Evolutionary conservation across 2,113 vertebrate species (phyloP), one percentile per base, ranked within the genome.

Genomic region (Eurypyga helias): DNA sequence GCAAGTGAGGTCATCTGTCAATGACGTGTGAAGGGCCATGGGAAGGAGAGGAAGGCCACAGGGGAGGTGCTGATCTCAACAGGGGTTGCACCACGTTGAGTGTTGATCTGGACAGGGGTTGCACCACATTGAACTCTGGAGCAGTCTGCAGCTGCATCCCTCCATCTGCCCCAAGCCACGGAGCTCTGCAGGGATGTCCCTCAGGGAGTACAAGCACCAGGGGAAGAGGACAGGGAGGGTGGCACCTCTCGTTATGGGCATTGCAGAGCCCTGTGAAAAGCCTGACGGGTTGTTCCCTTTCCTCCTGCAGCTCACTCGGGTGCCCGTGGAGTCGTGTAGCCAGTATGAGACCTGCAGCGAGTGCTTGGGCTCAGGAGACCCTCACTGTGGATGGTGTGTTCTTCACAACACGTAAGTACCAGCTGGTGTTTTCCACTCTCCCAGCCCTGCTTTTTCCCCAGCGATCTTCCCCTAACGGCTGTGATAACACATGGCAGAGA

Each of bases 321-420:
- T 99, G 51, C 99, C 99, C 0, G 99, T 99, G 97, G 99, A 99
- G 96, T 99, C 98, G 4, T 99, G 99, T 29, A 98, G 98, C 83
- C 99, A 99, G 96, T 98, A 99, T 34, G 97, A 96, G 82, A 99
- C 98, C 87, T 99, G 99, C 97, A 98, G 98, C 4, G 98, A 99
- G 77, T 99, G 99, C 94, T 98, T 99, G 29, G 99, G 99, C 89
- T 99, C 99, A 0, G 99, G 99, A 1, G 99, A 99, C 79, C 99
- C 99, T 23, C 99, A 99, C 97, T 99, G 99, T 23, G 99, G 99
- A 75, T 99, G 99, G 99, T 99, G 99, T 97, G 99, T 99, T 83
- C 99, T 99, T 33, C 99, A 99, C 96, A 99, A 99, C 98, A 99
- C 51, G 99, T 99, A 97, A 99, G 99, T 98, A 96, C 91, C 23